Evolutionary conservation across 2,113 vertebrate species (phyloP), one percentile per base, ranked within the genome.

Genomic region (Anarrhichthys ocellatus): DNA sequence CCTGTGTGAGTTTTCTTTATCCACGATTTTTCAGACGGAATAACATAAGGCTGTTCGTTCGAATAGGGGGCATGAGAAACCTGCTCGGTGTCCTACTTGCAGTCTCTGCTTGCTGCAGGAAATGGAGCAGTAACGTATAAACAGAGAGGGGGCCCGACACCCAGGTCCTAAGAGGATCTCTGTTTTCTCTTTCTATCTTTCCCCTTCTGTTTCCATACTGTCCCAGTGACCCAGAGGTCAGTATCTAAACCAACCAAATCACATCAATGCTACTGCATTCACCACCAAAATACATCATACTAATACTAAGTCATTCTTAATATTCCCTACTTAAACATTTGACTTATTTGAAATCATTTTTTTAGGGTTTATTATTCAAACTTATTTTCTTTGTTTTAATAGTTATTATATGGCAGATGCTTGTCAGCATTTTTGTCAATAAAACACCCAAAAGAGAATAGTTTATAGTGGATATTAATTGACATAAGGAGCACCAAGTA

Each of bases 71-170:
- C 5, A 3, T 64, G 65, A 63, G 67, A 75, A 87, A 73, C 59
- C 50, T 73, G 7, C 70, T 34, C 58, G 40, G 62, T 84, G 90
- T 87, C 88, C 88, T 88, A 89, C 87, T 87, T 91, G 15, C 22
- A 52, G 38, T 76, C 50, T 38, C 1, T 24, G 70, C 73, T 42
- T 17, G 87, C 79, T 84, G 62, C 78, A 91, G 89, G 89, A 92
- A 91, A 87, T 93, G 83, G 89, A 90, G 85, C 90, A 92, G 80
- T 22, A 36, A 84, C 85, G 2, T 79, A 81, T 90, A 84, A 89
- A 86, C 86, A 85, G 86, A 85, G 80, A 84, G 72, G 44, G 68
- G 71, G 40, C 29, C 64, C 14, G 42, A 67, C 83, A 89, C 73
- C 38, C 59, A 63, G 56, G 32, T 81, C 76, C 82, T 62, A 3